Percentiles rank a stretch among this genome's conserved stretches.
Evolutionary conservation across 30 jellyfish, hydroid and myxozoan species (phyloP).

Genomic region (Turritopsis rubra): DNA sequence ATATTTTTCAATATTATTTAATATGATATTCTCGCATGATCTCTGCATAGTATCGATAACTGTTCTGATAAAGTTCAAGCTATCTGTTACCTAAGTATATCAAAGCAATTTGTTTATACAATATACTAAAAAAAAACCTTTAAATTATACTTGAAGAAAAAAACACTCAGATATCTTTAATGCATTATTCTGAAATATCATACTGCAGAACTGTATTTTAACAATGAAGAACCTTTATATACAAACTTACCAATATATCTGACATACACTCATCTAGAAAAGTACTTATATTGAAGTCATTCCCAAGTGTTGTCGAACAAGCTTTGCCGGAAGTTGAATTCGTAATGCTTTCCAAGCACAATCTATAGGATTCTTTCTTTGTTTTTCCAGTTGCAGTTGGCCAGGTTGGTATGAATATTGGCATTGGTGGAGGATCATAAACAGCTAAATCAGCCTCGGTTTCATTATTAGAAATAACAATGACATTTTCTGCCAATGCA

Average conservation of each 20-base stretch:
- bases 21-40: not conserved
- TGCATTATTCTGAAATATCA: too few species aligned
- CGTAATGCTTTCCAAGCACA: not conserved
- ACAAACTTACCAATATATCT: constrained; percentile 5
- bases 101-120: too few species aligned
- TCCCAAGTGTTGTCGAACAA: not conserved
- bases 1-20: constrained; percentile 19
- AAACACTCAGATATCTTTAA: too few species aligned
- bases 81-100: constrained; percentile 9
- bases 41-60: not conserved
- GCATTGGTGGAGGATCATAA: not conserved
- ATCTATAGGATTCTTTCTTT: not conserved
- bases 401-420: not conserved
- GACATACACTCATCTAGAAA: not conserved
- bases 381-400: constrained; percentile 15
- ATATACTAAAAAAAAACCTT: too few species aligned
- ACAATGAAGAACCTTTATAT: too few species aligned
- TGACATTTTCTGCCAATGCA: too few species aligned
- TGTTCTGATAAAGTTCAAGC: not conserved
- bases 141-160: too few species aligned
- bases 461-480: constrained; percentile 13
- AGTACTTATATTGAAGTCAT: not conserved
- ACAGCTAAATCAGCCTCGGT: not conserved
- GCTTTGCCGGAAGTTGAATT: constrained; percentile 10
- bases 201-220: too few species aligned